A percentile compares a stretch with the other conserved stretches of the same genome.
Conservation (phyloP, 1,140 invertebrate genomes). For the Bombus waltoni region DNA sequence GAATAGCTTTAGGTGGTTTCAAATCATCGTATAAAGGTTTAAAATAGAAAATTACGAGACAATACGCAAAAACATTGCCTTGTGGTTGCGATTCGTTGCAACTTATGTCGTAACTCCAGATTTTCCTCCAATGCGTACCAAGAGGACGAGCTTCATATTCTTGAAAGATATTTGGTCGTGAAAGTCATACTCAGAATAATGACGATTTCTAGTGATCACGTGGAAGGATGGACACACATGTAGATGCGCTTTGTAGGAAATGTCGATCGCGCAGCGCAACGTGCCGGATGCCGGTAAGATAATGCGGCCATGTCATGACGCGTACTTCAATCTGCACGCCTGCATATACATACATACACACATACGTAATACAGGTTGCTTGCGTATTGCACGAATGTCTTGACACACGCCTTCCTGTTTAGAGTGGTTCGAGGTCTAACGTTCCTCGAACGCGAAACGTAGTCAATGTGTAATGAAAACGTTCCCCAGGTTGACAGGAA, state of each 20-base stretch:
- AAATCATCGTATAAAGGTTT: not conserved
- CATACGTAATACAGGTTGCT: not conserved
- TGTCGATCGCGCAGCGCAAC: not conserved
- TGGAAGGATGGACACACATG: not conserved
- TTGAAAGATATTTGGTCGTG: too few relatives aligned
- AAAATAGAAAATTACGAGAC: too few relatives aligned
- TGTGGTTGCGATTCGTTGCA: conserved; percentile 14
- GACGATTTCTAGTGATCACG: not conserved
- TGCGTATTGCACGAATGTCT: not conserved
- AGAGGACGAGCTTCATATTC: not conserved
- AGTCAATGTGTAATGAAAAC: not conserved
- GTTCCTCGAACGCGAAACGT: not conserved
- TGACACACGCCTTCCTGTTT: not conserved
- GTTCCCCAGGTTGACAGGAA: not conserved
- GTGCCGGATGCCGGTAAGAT: conserved; percentile 1
- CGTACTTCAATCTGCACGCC: not conserved
- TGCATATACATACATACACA: not conserved
- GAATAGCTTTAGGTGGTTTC: not conserved
- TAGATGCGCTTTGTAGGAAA: not conserved
- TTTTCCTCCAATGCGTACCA: not conserved
- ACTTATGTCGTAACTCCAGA: conserved; percentile 4
- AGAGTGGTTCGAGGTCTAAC: not conserved
- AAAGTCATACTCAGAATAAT: not conserved
- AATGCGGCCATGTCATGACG: not conserved
- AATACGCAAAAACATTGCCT: not conserved